A percentile compares a stretch with the other conserved stretches of the same genome.
Conservation (phyloP, 2,888 invertebrate genomes). For the Myopa testacea region DNA sequence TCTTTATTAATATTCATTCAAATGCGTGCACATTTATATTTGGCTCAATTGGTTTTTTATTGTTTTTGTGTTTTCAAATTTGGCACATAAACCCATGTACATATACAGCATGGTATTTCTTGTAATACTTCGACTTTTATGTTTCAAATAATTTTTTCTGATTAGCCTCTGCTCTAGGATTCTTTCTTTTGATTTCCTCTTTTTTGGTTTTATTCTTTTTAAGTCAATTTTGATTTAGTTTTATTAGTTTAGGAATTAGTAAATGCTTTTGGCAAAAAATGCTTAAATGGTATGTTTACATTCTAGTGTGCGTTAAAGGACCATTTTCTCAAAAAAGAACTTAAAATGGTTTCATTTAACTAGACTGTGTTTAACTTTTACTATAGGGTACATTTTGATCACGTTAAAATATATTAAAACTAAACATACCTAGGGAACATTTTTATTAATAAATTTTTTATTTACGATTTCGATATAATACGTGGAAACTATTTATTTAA, state of each 20-base stretch:
- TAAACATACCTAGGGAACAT: too few relatives aligned
- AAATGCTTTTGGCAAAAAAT: conserved; percentile 38
- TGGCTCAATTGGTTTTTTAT: conserved; percentile 35
- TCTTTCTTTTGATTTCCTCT: conserved; percentile 25
- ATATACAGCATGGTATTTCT: background rate
- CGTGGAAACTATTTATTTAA: too few relatives aligned
- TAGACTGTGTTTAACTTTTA: too few relatives aligned
- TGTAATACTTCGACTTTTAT: background rate
- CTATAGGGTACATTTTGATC: too few relatives aligned
- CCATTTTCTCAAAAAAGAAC: too few relatives aligned
- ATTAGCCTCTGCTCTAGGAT: conserved; percentile 21
- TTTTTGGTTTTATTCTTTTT: conserved; percentile 32
- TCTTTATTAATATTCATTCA: too few relatives aligned
- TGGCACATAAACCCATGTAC: conserved; percentile 18
- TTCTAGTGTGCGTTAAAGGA: conserved; percentile 9
- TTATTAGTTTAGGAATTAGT: conserved; percentile 22
- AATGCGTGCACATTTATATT: background rate
- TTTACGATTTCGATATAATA: too few relatives aligned
- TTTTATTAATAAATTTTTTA: too few relatives aligned
- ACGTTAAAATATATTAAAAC: too few relatives aligned
- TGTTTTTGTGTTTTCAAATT: conserved; percentile 33
- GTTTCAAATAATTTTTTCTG: background rate
- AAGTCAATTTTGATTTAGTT: conserved; percentile 22
- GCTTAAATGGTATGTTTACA: conserved; percentile 24
- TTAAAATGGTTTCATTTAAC: too few relatives aligned